Percentiles rank a stretch among this genome's conserved stretches.
These are phyloP conservation scores for Cheilosia grossa DNA, from an alignment of 2,888 invertebrate genomes.

Conservation along the genomic window DNA sequence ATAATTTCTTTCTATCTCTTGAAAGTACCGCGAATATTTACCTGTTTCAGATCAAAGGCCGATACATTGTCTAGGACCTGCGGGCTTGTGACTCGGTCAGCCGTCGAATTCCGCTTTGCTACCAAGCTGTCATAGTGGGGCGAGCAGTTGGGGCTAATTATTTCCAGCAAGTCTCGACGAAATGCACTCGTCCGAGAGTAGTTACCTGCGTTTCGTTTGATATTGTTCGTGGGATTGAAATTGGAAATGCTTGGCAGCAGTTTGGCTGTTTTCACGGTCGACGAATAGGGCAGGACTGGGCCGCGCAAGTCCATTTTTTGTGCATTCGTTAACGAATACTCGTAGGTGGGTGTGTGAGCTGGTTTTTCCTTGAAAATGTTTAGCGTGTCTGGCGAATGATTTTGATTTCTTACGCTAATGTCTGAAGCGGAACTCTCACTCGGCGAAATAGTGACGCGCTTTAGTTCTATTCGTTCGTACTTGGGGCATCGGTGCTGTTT, in stretches of 20 bases:
- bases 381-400: background rate
- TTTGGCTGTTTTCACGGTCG: slow-evolving; percentile 81
- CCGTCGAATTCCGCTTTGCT: slow-evolving; percentile 18
- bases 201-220: slow-evolving; percentile 79
- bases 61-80: slow-evolving; percentile 21
- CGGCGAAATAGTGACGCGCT: slow-evolving; percentile 11
- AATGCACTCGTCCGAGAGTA: slow-evolving; percentile 84
- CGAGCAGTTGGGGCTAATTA: slow-evolving; percentile 91
- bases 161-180: slow-evolving; percentile 93
- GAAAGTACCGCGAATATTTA: slow-evolving; percentile 20
- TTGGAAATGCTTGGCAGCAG: slow-evolving; percentile 84
- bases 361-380: slow-evolving; percentile 14
- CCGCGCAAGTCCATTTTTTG: slow-evolving; percentile 76
- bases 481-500: slow-evolving; percentile 69
- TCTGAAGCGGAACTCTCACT: slow-evolving; percentile 40
- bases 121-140: slow-evolving; percentile 79
- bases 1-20: slow-evolving; percentile 67
- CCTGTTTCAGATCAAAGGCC: slow-evolving; percentile 35
- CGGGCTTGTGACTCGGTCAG: slow-evolving; percentile 10
- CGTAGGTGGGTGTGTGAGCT: slow-evolving; percentile 5
- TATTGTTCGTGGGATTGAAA: slow-evolving; percentile 83
- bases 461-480: slow-evolving; percentile 23
- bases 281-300: slow-evolving; percentile 83
- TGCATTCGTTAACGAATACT: slow-evolving; percentile 71
- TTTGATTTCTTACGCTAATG: slow-evolving; percentile 7